phyloP scores from a whole-genome alignment of 2,888 invertebrate genomes.

The Molorchus minor region DNA sequence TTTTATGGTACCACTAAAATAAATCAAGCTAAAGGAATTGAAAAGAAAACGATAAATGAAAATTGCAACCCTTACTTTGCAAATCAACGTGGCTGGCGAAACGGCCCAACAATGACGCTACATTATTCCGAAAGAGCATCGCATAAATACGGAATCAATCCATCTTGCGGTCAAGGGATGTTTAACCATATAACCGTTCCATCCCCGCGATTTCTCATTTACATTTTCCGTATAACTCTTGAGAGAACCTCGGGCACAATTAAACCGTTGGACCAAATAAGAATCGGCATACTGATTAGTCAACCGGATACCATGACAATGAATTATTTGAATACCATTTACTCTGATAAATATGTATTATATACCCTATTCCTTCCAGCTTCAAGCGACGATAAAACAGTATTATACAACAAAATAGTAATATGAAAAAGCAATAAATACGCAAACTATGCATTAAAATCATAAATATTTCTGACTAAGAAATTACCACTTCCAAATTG shows the following conservation, averaged over 20 bases:
- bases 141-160: conserved; percentile 54
- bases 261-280: conserved; percentile 52
- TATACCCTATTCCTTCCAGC: neutral
- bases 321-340: conserved; percentile 43
- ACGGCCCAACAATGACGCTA: conserved; percentile 53
- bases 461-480: neutral
- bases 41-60: conserved; percentile 35
- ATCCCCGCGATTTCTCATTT: conserved; percentile 50
- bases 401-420: too few species aligned
- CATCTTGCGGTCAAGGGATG: conserved; percentile 55
- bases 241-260: conserved; percentile 50
- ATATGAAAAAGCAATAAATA: too few species aligned
- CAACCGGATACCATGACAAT: conserved; percentile 43
- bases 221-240: conserved; percentile 52
- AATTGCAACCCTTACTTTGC: conserved; percentile 40
- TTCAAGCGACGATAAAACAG: neutral
- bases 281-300: conserved; percentile 48
- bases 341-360: conserved; percentile 23
- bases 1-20: conserved; percentile 28
- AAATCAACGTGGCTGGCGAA: conserved; percentile 3
- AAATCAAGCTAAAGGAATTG: conserved; percentile 29
- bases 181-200: conserved; percentile 37
- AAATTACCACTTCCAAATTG: neutral
- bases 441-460: too few species aligned
- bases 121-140: conserved; percentile 53